phyloP scores from a whole-genome alignment of 2,888 invertebrate genomes.

The Cataglyphis albicans region DNA sequence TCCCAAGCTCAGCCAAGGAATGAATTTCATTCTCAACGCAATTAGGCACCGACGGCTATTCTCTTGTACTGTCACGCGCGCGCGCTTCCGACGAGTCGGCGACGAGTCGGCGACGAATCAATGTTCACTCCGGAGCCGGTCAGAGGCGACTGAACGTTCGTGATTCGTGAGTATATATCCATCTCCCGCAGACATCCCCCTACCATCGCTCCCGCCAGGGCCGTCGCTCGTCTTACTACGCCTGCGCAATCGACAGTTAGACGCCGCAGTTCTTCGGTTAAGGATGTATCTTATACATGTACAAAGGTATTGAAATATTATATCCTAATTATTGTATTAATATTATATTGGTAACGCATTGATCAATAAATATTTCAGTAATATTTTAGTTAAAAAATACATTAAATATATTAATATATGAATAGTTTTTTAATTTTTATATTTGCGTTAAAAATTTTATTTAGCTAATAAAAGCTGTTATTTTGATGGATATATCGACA shows the following conservation, averaged over 20 bases:
- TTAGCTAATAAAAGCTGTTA: no score
- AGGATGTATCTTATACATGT: background rate
- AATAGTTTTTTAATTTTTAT: no score
- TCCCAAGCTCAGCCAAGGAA: conserved; percentile 56
- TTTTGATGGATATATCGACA: no score
- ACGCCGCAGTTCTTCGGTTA: background rate
- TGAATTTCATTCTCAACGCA: conserved; percentile 75
- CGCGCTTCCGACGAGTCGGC: background rate
- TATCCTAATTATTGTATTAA: background rate
- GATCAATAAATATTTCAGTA: background rate
- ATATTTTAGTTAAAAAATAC: no score
- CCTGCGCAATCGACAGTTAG: background rate
- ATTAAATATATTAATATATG: no score
- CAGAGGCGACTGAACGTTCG: conserved; percentile 8
- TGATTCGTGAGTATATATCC: background rate
- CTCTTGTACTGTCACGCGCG: conserved; percentile 56
- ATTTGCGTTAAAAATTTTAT: no score
- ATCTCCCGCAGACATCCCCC: background rate
- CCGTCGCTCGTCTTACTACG: background rate
- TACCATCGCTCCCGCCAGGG: background rate
- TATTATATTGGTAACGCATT: background rate
- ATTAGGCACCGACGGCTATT: conserved; percentile 52
- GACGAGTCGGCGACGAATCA: background rate
- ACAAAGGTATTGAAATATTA: background rate
- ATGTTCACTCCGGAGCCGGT: background rate